Conservation (phyloP, 2,888 invertebrate species). For the Tholera decimalis region DNA sequence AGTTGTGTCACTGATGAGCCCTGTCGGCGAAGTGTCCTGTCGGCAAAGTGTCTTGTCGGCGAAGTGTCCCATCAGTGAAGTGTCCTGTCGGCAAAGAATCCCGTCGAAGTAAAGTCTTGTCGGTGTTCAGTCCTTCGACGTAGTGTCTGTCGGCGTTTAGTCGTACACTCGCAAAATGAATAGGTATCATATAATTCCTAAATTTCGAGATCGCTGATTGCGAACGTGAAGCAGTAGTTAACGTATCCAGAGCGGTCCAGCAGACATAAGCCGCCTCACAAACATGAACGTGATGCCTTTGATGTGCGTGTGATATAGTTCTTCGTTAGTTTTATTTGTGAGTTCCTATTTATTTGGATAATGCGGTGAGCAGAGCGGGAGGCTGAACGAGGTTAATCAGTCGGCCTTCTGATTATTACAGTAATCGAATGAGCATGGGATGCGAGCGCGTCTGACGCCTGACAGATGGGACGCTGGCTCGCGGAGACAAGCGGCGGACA, state of each 20-base stretch:
- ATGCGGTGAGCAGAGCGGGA: slow-evolving; percentile 9
- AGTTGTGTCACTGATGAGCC: no score
- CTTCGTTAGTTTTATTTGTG: not conserved
- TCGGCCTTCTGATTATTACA: not conserved
- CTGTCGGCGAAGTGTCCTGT: no score
- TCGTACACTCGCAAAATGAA: no score
- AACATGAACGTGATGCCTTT: not conserved
- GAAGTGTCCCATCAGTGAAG: no score
- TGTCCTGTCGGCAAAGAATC: no score
- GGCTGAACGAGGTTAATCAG: slow-evolving; percentile 20
- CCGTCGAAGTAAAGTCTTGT: no score
- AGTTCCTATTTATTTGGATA: slow-evolving; percentile 9
- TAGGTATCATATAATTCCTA: no score
- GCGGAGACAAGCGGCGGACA: slow-evolving; percentile 10
- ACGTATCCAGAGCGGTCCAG: not conserved
- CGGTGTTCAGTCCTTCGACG: no score
- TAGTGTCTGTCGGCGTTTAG: no score
- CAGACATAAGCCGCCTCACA: not conserved
- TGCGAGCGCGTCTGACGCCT: not conserved
- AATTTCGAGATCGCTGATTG: no score
- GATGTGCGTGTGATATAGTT: slow-evolving; percentile 7
- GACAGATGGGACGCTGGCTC: not conserved
- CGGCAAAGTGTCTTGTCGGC: no score
- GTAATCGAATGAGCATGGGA: slow-evolving; percentile 21
- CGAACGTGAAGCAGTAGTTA: no score